These are phyloP conservation scores for Clarias fuscus DNA, from an alignment of 2,797 vertebrate genomes.

Conservation along the genomic window DNA sequence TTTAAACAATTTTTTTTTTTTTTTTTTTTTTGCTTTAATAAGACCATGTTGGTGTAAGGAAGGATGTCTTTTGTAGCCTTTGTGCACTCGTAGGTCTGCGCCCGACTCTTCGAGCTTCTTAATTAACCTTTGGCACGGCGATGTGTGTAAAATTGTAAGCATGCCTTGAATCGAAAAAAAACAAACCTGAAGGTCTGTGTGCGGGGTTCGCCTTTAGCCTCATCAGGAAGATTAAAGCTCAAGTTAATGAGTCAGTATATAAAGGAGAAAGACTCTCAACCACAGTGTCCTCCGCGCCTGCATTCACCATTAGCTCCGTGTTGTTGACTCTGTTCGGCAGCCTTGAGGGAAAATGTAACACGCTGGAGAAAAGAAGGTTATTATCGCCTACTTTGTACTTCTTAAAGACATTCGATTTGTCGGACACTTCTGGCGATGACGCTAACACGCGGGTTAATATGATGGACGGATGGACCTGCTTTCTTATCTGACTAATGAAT, in stretches of 20 bases:
- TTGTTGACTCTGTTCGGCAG: conserved; percentile 60
- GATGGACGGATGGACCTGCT: background rate
- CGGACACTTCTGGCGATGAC: background rate
- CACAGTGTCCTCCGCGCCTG: conserved; percentile 60
- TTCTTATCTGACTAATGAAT: background rate
- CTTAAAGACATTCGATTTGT: conserved; percentile 32
- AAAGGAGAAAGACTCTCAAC: conserved; percentile 46
- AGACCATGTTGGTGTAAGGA: conserved; percentile 8
- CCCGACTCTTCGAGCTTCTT: conserved; percentile 35
- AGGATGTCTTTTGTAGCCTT: conserved; percentile 44
- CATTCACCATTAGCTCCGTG: conserved; percentile 59
- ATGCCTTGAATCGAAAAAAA: conserved; percentile 26
- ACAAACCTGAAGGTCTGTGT: conserved; percentile 30
- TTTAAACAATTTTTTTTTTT: background rate
- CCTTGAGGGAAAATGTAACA: conserved; percentile 61
- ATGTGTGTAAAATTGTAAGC: conserved; percentile 20
- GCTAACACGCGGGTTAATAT: background rate
- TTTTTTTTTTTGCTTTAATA: background rate
- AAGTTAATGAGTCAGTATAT: conserved; percentile 38
- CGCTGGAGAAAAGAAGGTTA: conserved; percentile 32
- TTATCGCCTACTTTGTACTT: conserved; percentile 30
- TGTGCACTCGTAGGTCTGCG: conserved; percentile 31
- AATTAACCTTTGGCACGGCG: conserved; percentile 46
- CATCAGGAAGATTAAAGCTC: conserved; percentile 32
- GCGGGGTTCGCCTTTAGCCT: conserved; percentile 39